These are phyloP conservation scores for Lysandra bellargus DNA, from an alignment of 2,888 invertebrate genomes.

Conservation along the genomic window DNA sequence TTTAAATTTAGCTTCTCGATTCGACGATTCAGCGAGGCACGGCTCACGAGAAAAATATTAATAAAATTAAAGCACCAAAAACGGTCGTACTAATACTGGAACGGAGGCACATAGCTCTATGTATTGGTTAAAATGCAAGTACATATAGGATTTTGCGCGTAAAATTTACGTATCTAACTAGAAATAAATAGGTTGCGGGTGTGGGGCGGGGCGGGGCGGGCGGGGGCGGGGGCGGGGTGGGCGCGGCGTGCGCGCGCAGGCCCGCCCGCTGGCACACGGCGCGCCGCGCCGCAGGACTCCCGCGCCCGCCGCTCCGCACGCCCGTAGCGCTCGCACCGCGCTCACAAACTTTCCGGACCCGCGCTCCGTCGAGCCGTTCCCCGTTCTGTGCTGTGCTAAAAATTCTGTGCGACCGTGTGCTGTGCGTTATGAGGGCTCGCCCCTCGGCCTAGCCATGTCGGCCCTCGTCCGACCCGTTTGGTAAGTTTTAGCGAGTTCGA, in stretches of 20 bases:
- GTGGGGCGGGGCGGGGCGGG: slow-evolving; percentile 76
- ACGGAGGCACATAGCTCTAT: slow-evolving; percentile 38
- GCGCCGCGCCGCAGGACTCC: slow-evolving; percentile 73
- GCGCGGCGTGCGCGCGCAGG: slow-evolving; percentile 72
- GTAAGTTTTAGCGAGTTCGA: slow-evolving; percentile 61
- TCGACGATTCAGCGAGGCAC: neutral
- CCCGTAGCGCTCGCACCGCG: slow-evolving; percentile 65
- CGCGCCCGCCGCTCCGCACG: slow-evolving; percentile 56
- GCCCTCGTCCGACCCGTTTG: slow-evolving; percentile 78
- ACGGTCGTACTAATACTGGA: neutral
- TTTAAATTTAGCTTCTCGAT: neutral
- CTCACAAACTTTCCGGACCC: slow-evolving; percentile 53
- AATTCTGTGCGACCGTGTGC: slow-evolving; percentile 58
- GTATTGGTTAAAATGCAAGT: slow-evolving; percentile 71
- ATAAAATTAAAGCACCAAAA: slow-evolving; percentile 1
- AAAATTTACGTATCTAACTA: slow-evolving; percentile 81
- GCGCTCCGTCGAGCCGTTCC: slow-evolving; percentile 52
- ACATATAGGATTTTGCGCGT: slow-evolving; percentile 75
- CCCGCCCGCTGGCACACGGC: slow-evolving; percentile 55
- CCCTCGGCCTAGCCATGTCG: slow-evolving; percentile 78
- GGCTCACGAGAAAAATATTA: neutral
- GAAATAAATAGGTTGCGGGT: slow-evolving; percentile 81
- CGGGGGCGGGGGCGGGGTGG: slow-evolving; percentile 67
- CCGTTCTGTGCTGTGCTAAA: slow-evolving; percentile 60
- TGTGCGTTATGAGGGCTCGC: slow-evolving; percentile 72